A percentile compares a stretch with the other conserved stretches of the same genome.
phyloP scores from a whole-genome alignment of 2,797 vertebrate genomes.

The Microchirus variegatus region DNA sequence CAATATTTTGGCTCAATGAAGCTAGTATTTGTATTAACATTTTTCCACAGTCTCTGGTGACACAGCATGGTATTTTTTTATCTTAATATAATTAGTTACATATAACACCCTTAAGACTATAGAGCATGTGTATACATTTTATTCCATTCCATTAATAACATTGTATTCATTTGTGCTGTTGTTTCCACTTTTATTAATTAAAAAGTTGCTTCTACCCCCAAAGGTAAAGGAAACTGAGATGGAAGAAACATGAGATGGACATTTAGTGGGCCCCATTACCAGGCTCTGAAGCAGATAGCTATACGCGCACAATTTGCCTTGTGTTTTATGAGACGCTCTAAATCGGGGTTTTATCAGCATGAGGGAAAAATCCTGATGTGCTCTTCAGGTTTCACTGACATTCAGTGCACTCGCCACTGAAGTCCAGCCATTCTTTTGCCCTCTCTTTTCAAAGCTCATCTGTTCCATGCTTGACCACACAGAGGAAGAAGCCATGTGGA shows the following conservation, averaged over 20 bases:
- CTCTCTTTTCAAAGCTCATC: slow-evolving; percentile 53
- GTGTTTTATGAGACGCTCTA: slow-evolving; percentile 72
- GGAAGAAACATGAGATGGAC: slow-evolving; percentile 64
- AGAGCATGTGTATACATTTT: too few relatives aligned
- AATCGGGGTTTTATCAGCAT: slow-evolving; percentile 74
- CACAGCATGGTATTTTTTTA: too few relatives aligned
- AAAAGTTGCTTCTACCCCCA: slow-evolving; percentile 37
- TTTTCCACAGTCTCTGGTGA: too few relatives aligned
- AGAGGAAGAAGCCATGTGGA: slow-evolving; percentile 52
- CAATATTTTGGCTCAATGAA: too few relatives aligned
- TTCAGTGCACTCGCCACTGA: slow-evolving; percentile 22
- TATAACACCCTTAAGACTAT: too few relatives aligned
- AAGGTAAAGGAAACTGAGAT: slow-evolving; percentile 35
- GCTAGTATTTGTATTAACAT: too few relatives aligned
- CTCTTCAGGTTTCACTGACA: slow-evolving; percentile 58
- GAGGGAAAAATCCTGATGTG: slow-evolving; percentile 54
- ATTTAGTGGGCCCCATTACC: slow-evolving; percentile 70
- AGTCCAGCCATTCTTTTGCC: not conserved
- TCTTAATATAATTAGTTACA: too few relatives aligned
- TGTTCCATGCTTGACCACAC: slow-evolving; percentile 56
- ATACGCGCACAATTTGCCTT: slow-evolving; percentile 71
- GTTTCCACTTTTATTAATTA: slow-evolving; percentile 29
- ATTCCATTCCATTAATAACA: not conserved
- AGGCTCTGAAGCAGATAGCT: slow-evolving; percentile 55
- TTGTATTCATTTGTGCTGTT: too few relatives aligned